phyloP scores from a whole-genome alignment of 1,140 invertebrate genomes.

The Drosophila simulans region DNA sequence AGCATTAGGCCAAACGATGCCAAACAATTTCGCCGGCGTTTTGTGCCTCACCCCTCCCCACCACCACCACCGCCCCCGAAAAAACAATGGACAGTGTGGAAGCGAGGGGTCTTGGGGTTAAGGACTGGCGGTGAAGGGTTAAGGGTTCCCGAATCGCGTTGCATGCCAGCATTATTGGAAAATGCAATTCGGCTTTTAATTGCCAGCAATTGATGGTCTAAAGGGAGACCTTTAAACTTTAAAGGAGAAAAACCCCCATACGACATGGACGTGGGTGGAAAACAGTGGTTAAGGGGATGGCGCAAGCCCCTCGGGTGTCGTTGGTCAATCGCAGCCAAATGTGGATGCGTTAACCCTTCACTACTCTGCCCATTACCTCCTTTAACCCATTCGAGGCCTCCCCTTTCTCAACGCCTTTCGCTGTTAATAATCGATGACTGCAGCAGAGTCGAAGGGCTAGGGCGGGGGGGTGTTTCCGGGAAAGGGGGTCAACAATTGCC shows the following conservation, averaged over 20 bases:
- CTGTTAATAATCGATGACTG: constrained; percentile 75
- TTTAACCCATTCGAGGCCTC: constrained; percentile 16
- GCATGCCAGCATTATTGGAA: constrained; percentile 70
- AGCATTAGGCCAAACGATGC: constrained; percentile 63
- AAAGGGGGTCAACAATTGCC: constrained; percentile 1
- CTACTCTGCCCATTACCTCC: not conserved
- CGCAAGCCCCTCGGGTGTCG: constrained; percentile 44
- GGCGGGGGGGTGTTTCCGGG: not conserved
- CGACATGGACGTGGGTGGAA: not conserved
- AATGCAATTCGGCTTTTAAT: constrained; percentile 71
- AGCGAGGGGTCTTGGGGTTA: constrained; percentile 18
- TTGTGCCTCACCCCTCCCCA: not conserved
- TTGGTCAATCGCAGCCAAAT: constrained; percentile 41
- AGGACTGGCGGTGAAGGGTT: constrained; percentile 5
- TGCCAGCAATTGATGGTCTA: constrained; percentile 66
- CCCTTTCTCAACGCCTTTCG: not conserved
- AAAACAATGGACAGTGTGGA: constrained; percentile 1
- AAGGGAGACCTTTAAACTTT: constrained; percentile 42
- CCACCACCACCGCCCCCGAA: not conserved
- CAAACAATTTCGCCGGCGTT: constrained; percentile 58
- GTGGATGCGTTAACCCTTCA: constrained; percentile 22
- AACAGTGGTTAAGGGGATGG: not conserved
- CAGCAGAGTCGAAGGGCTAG: constrained; percentile 28
- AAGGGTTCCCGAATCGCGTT: constrained; percentile 5
- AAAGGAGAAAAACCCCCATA: constrained; percentile 7